Evolutionary conservation across 2,888 invertebrate genomes (phyloP).

Genomic region (Scaptomyza flava): DNA sequence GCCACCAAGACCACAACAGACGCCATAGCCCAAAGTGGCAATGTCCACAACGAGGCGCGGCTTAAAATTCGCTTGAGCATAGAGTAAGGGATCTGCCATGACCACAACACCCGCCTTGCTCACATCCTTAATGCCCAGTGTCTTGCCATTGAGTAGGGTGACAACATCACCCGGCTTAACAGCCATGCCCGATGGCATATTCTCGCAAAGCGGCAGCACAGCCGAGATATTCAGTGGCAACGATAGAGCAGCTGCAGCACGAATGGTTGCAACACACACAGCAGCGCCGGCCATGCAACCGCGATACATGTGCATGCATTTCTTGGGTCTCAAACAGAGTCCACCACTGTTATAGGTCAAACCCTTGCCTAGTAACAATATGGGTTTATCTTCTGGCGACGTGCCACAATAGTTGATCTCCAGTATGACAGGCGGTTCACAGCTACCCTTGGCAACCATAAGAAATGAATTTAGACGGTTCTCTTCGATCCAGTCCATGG

Average conservation of each 20-base stretch:
- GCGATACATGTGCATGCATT: slow-evolving; percentile 81
- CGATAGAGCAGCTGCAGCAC: slow-evolving; percentile 85
- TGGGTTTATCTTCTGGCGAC: slow-evolving; percentile 84
- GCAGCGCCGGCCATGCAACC: slow-evolving; percentile 89
- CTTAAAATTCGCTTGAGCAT: slow-evolving; percentile 88
- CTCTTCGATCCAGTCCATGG: slow-evolving; percentile 86
- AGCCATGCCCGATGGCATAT: slow-evolving; percentile 86
- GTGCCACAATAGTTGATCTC: slow-evolving; percentile 86
- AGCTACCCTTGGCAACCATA: slow-evolving; percentile 83
- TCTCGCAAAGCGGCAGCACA: slow-evolving; percentile 84
- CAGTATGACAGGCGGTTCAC: slow-evolving; percentile 86
- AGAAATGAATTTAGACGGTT: slow-evolving; percentile 86
- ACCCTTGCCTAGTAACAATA: slow-evolving; percentile 86
- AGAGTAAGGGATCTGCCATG: slow-evolving; percentile 92
- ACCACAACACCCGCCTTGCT: slow-evolving; percentile 92
- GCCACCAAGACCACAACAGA: slow-evolving; percentile 86
- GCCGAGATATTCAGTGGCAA: slow-evolving; percentile 86
- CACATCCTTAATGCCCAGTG: slow-evolving; percentile 85
- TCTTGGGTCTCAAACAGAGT: slow-evolving; percentile 71
- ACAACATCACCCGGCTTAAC: slow-evolving; percentile 85
- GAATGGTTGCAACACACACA: slow-evolving; percentile 85
- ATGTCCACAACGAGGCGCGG: slow-evolving; percentile 86
- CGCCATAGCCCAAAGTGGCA: slow-evolving; percentile 85
- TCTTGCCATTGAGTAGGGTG: slow-evolving; percentile 86
- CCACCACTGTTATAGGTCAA: slow-evolving; percentile 86